These are phyloP conservation scores for Ectemnius cavifrons DNA, from an alignment of 2,888 invertebrate species.

Conservation along the genomic window DNA sequence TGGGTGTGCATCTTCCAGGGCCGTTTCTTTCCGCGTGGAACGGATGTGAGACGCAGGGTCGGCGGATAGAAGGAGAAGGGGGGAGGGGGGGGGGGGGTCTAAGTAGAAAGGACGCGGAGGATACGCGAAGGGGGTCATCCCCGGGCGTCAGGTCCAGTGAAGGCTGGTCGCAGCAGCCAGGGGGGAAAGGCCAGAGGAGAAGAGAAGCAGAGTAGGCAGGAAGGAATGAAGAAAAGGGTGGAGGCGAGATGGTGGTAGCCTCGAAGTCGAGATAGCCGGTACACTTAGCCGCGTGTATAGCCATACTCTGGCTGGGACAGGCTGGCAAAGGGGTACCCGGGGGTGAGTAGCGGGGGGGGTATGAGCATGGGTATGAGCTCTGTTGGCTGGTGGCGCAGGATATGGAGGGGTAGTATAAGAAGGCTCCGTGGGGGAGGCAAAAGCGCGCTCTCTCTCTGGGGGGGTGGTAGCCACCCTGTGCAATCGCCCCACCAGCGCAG, in stretches of 20 bases:
- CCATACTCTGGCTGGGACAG: conserved; percentile 58
- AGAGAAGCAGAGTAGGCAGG: conserved; percentile 30
- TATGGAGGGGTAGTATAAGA: conserved; percentile 41
- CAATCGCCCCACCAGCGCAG: conserved; percentile 67
- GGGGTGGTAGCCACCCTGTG: conserved; percentile 63
- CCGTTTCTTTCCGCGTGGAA: conserved; percentile 47
- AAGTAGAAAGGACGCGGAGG: conserved; percentile 47
- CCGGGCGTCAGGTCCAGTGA: conserved; percentile 56
- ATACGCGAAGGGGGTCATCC: conserved; percentile 63
- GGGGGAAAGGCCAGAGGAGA: conserved; percentile 43
- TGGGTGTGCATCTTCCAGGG: conserved; percentile 46
- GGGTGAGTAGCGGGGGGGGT: conserved; percentile 15
- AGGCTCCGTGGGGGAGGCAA: conserved; percentile 46
- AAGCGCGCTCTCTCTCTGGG: conserved; percentile 7
- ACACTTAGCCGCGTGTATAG: conserved; percentile 68
- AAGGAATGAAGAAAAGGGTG: conserved; percentile 24
- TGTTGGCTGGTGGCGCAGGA: conserved; percentile 43
- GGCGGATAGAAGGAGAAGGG: background rate
- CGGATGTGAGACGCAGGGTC: conserved; percentile 4
- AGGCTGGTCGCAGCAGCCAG: conserved; percentile 29
- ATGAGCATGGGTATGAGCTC: conserved; percentile 3
- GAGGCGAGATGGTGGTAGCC: conserved; percentile 58
- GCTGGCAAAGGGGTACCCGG: conserved; percentile 5
- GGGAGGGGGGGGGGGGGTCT: conserved; percentile 25
- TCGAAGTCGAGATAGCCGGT: conserved; percentile 66